These are phyloP conservation scores for Zoanthus sansibaricus DNA, from an alignment of 92 coral and sea anemone genomes.

Conservation along the genomic window DNA sequence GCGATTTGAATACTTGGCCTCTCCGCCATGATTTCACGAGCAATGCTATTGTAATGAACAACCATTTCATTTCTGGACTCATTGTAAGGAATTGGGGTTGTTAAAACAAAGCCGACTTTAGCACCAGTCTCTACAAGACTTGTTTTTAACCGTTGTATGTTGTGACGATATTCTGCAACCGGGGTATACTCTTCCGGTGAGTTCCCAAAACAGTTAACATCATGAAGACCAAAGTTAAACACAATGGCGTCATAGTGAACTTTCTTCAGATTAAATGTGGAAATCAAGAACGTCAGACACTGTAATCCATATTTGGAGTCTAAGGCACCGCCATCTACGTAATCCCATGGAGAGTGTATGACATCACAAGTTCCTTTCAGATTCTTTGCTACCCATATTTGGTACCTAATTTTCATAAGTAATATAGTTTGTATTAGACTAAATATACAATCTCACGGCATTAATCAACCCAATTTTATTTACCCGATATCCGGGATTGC, in stretches of 20 bases:
- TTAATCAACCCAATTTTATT: too few species aligned
- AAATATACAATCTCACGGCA: too few species aligned
- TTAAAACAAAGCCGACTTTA: conserved; percentile 65
- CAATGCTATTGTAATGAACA: conserved; percentile 66
- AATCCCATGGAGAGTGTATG: conserved; percentile 89
- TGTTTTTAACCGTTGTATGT: conserved; percentile 51
- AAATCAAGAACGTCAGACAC: conserved; percentile 67
- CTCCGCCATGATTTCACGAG: conserved; percentile 60
- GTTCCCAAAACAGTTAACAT: conserved; percentile 60
- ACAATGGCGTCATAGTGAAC: conserved; percentile 74
- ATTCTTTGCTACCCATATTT: conserved; percentile 46
- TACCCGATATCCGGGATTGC: too few species aligned
- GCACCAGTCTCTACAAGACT: conserved; percentile 63
- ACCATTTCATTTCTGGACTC: conserved; percentile 57
- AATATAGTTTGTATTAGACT: background rate
- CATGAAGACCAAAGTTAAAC: conserved; percentile 89
- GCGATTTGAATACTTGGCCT: conserved; percentile 57
- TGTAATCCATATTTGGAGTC: conserved; percentile 81
- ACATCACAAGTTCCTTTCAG: conserved; percentile 70
- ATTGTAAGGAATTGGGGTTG: conserved; percentile 76
- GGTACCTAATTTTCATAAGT: conserved; percentile 59
- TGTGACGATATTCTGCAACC: conserved; percentile 53
- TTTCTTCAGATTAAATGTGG: conserved; percentile 55
- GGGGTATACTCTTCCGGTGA: conserved; percentile 71
- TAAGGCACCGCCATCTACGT: conserved; percentile 84